Evolutionary conservation across 2,113 vertebrate genomes (phyloP), one percentile per base, ranked within the genome.

Genomic region (Candoia aspera): DNA sequence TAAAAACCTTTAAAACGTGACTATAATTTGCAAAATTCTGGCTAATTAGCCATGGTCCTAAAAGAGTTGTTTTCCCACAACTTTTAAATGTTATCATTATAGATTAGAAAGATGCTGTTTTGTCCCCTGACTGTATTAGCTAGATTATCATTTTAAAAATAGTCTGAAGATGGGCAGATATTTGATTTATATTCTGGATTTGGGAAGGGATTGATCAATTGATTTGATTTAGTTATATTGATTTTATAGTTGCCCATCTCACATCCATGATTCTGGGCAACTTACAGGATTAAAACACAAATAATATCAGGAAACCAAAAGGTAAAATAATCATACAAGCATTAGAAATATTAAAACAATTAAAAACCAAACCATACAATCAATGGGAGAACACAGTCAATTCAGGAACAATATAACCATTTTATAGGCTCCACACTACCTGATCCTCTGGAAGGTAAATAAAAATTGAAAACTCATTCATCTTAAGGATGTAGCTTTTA

Each of bases 181-280:
- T 87, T 97, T 92, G 84, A 94, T 97, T 95, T 97, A 93, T 95
- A 64, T 57, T 91, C 92, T 96, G 94, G 91, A 92, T 97, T 97
- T 96, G 96, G 92, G 91, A 95, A 97, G 95, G 89, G 95, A 96
- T 64, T 64, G 60, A 62, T 62, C 26, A 11, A 62, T 29, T 62
- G 60, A 64, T 64, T 42, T 64, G 60, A 64, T 49, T 49, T 49
- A 8, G 11, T n/a, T n/a, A n/a, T n/a, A n/a, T n/a, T n/a, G n/a
- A 26, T 29, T 64, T 12, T 64, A 64, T 64, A 64, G 24, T 10
- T 0, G 0, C 26, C 60, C 26, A 12, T 49, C 49, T 49, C 4
- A 49, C 49, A 49, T 64, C 11, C 29, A 26, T 64, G 9, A 29
- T 23, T 64, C 60, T 29, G 26, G 60, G 26, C 3, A 64, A 8